Conservation (phyloP, 2,113 vertebrate species). For the Rhipidura dahli region DNA sequence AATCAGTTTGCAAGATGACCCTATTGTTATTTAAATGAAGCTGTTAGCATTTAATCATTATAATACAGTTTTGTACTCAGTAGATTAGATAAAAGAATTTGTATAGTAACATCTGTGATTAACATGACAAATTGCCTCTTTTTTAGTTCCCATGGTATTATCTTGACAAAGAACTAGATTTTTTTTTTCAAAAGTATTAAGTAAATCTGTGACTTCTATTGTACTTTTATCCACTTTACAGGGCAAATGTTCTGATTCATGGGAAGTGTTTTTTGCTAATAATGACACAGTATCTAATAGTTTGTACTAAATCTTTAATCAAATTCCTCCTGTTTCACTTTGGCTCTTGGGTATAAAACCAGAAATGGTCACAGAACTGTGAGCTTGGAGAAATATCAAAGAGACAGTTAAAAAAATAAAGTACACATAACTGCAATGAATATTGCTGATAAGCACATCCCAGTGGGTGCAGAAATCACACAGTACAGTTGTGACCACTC, state of each 20-base stretch:
- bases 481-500: not conserved
- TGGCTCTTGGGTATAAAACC: conserved; percentile 3
- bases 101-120: conserved; percentile 26
- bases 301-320: conserved; percentile 38
- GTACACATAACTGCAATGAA: not conserved
- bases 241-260: conserved; percentile 11
- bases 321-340: conserved; percentile 18
- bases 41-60: not conserved
- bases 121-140: conserved; percentile 15
- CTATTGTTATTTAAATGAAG: not conserved
- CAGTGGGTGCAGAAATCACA: not conserved
- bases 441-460: not conserved
- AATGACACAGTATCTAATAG: conserved; percentile 27
- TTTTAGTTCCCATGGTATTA: conserved; percentile 27
- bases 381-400: not conserved
- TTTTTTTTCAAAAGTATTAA: conserved; percentile 40
- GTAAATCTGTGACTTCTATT: conserved; percentile 20
- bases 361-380: conserved; percentile 4
- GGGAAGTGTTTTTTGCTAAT: conserved; percentile 26
- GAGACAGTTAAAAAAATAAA: not conserved
- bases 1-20: not conserved
- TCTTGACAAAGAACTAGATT: not conserved
- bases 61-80: not conserved
- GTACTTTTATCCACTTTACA: conserved; percentile 21
- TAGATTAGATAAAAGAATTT: not conserved